Base-by-base conservation (phyloP, 2,113 vertebrate species). In the Microtus montanus region DNA sequence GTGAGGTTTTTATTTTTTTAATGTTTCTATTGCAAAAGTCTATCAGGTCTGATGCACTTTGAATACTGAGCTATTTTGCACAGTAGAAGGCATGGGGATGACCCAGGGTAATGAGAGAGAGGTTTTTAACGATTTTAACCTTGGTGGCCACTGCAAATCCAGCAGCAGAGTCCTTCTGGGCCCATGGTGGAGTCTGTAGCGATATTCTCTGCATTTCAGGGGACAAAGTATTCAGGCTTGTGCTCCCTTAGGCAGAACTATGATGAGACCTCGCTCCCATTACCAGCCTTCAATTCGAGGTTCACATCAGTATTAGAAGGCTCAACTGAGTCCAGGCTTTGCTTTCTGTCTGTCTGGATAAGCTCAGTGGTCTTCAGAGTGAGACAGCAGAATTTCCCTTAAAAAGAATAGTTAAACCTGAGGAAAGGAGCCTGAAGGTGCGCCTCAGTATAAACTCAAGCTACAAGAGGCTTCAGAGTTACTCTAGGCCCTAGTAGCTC, bases 51-150 rank as follows among this genome's bases (percentile, higher is more conserved):
- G 94, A 96, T 97, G 96, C 61, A 96, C 97, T 98, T 98, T 98
- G 90, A 98, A 97, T 96, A 92, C 71, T 95, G 97, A 92, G 90
- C 70, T 98, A 95, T 98, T 98, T 98, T 98, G 98, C 98, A 97
- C 61, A 63, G 93, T 95, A 41, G 87, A 90, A 47, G 85, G 86
- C 80, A 49, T 89, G 91, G 91, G 75, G 91, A 44, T 44, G 61
- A 63, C 91, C 96, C 63, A 0, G 26, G 90, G 38, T 54, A 78
- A 33, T 83, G 75, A 91, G 93, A 97, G 94, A 83, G 94, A 83
- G 96, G 38, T 35, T 44, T 93, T 93, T 75, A 84, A 82, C 22
- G 64, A 54, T 66, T 78, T 92, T 84, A 95, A 92, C 96, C 0
- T 77, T 61, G 83, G 90, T 35, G 41, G 80, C 47, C 88, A 26